Evolutionary conservation across 2,113 vertebrate species (phyloP), one percentile per base, ranked within the genome.

Genomic region (Oxyruncus cristatus): DNA sequence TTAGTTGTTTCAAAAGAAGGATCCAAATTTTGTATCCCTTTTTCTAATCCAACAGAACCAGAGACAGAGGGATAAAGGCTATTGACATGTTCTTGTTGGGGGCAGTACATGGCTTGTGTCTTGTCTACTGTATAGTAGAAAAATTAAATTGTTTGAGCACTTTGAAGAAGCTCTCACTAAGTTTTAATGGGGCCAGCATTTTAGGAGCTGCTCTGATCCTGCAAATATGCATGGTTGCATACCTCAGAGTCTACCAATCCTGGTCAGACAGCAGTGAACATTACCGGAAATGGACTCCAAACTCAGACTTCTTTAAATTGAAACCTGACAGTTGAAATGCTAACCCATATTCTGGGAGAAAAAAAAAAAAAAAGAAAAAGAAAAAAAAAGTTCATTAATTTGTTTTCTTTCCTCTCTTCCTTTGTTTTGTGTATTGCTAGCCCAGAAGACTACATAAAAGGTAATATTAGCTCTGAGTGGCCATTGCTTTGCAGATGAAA

Each of bases 101-200:
- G 49, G 8, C 20, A n/a, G 53, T 41, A 44, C 14, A 12, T 2
- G 2, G 2, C 9, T 42, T 55, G 14, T 24, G 9, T 61, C 32
- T 78, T 73, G 42, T 32, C 32, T 78, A 3, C 10, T 21, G 9
- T 76, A 27, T 5, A 41, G 16, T 7, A 19, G 7, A 18, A 3
- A 56, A 53, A 6, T 82, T 47, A 47, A 81, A 50, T 28, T n/a
- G 26, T 61, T 74, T 41, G 39, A 88, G 39, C 14, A n/a, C 13
- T 78, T 74, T 28, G 41, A 75, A 39, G 13, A 33, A 85, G 7
- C 9, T 77, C 4, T 63, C n/a, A 73, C 3, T 32, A 39, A 49
- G 4, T 41, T 77, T 44, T 46, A 44, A 55, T 11, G 11, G 5
- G 9, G 4, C 0, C 22, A 59, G 7, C 2, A 11, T 78, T 85